phyloP scores from a whole-genome alignment of 2,888 invertebrate species.

The Congeria kusceri region DNA sequence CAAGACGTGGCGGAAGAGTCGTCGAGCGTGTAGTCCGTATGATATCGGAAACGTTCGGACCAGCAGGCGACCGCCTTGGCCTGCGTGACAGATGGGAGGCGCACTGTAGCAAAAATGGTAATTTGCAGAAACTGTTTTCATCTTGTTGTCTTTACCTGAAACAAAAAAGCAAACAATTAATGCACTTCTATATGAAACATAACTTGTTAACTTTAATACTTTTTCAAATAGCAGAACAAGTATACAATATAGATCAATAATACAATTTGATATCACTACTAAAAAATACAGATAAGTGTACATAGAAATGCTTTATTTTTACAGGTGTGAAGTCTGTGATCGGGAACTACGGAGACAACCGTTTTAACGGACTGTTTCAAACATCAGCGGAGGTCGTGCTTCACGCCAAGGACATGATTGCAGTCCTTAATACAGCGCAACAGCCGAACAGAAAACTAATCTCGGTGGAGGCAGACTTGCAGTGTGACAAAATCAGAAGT shows the following conservation, averaged over 20 bases:
- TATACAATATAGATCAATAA: no score
- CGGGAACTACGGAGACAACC: constrained; percentile 16
- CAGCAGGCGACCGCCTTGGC: constrained; percentile 38
- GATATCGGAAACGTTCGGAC: constrained; percentile 27
- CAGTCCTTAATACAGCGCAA: constrained; percentile 1
- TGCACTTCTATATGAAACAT: no score
- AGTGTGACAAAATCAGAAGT: constrained; percentile 6
- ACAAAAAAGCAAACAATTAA: background rate
- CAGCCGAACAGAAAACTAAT: constrained; percentile 28
- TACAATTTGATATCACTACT: no score
- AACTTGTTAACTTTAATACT: no score
- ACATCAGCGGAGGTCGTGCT: constrained; percentile 38
- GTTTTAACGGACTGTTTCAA: constrained; percentile 13
- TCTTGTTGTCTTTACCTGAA: background rate
- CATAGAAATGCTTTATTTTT: background rate
- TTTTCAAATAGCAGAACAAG: no score
- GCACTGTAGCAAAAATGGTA: constrained; percentile 9
- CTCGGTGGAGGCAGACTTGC: constrained; percentile 33
- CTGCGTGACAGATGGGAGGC: constrained; percentile 41
- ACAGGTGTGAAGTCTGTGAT: background rate
- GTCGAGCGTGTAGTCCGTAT: constrained; percentile 21
- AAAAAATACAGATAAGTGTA: no score
- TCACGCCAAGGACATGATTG: constrained; percentile 21
- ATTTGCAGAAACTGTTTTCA: no score
- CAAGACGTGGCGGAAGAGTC: background rate